phyloP scores from a whole-genome alignment of 2,888 invertebrate genomes.

The Lithophane socia region DNA sequence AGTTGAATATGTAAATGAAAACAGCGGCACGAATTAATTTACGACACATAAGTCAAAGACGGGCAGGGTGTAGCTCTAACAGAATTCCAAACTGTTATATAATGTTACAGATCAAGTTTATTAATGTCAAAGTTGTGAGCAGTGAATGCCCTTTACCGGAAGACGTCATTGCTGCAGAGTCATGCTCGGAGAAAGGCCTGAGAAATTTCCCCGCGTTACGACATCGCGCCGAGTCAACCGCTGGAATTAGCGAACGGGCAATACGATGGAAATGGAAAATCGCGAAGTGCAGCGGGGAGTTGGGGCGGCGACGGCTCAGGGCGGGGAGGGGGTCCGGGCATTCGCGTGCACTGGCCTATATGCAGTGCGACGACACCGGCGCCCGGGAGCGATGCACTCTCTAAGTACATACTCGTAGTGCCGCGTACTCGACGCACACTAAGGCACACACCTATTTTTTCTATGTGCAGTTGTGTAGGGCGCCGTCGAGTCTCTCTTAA shows the following conservation, averaged over 20 bases:
- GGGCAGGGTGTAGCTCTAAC: conserved; percentile 1
- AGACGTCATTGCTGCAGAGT: conserved; percentile 71
- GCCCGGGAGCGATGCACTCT: conserved; percentile 90
- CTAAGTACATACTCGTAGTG: conserved; percentile 84
- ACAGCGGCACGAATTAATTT: not conserved
- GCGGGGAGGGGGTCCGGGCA: conserved; percentile 78
- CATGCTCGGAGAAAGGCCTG: conserved; percentile 81
- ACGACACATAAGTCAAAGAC: not conserved
- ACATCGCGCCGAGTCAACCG: conserved; percentile 77
- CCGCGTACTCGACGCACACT: conserved; percentile 87
- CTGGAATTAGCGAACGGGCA: conserved; percentile 84
- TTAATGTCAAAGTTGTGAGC: conserved; percentile 71
- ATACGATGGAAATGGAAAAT: conserved; percentile 88
- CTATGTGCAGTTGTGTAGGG: conserved; percentile 81
- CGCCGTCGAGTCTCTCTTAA: conserved; percentile 81
- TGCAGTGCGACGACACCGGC: conserved; percentile 90
- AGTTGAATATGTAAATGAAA: not conserved
- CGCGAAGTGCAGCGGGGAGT: conserved; percentile 83
- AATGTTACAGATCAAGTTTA: conserved; percentile 64
- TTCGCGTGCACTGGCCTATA: conserved; percentile 91
- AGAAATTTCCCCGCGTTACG: conserved; percentile 84
- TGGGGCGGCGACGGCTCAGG: conserved; percentile 61
- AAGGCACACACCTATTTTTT: conserved; percentile 84
- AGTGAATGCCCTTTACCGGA: conserved; percentile 80
- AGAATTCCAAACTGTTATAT: conserved; percentile 48